phyloP scores from a whole-genome alignment of 2,888 invertebrate genomes.

The Tetragnatha montana region DNA sequence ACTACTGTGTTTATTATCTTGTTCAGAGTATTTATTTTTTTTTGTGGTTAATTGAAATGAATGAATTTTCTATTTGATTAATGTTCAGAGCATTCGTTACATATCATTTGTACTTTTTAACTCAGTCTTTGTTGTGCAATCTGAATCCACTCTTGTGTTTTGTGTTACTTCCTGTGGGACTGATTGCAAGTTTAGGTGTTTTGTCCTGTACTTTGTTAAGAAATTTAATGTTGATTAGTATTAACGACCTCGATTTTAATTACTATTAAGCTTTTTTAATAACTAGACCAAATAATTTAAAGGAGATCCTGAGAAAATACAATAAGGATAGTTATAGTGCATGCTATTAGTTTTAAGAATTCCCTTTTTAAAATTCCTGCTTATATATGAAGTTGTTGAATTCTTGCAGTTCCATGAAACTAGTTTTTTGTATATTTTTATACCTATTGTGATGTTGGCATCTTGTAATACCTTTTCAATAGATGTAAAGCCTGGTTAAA shows the following conservation, averaged over 20 bases:
- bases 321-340: background rate
- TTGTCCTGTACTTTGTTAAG: background rate
- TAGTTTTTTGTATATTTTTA: background rate
- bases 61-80: background rate
- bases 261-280: no score
- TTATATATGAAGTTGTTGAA: no score
- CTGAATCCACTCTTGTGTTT: slow-evolving; percentile 2
- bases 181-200: background rate
- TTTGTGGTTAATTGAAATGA: background rate
- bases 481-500: background rate
- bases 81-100: no score
- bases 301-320: background rate
- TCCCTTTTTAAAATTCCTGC: background rate
- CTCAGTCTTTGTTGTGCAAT: slow-evolving; percentile 21
- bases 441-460: background rate
- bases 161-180: background rate
- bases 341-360: no score
- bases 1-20: background rate
- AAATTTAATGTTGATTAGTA: no score
- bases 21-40: slow-evolving; percentile 22
- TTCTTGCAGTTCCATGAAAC: background rate
- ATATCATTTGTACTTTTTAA: slow-evolving; percentile 29
- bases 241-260: no score
- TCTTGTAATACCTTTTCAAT: no score
- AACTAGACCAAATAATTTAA: background rate